Conservation (phyloP, 2,888 invertebrate genomes). For the Siphlonurus alternatus region DNA sequence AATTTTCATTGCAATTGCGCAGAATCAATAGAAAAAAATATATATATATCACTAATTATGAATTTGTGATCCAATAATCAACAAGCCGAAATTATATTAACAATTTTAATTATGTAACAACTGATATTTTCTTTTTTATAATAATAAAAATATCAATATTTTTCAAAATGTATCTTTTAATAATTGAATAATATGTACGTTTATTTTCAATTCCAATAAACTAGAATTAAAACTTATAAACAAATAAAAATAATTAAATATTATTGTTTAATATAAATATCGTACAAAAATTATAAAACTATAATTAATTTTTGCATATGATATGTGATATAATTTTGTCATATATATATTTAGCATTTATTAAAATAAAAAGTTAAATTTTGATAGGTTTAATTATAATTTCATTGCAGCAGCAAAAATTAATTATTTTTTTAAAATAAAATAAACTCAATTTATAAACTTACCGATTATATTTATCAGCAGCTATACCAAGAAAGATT, state of each 20-base stretch:
- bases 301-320: too few relatives aligned
- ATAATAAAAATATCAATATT: neutral
- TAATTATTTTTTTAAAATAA: neutral
- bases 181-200: neutral
- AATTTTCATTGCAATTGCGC: neutral
- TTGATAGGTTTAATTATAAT: too few relatives aligned
- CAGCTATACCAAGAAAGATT: constrained; percentile 64
- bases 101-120: neutral
- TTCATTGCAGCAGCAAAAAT: neutral
- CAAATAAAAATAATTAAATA: neutral
- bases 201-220: neutral
- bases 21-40: neutral
- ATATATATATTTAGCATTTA: too few relatives aligned
- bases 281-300: too few relatives aligned
- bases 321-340: too few relatives aligned
- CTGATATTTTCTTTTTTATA: neutral
- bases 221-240: neutral
- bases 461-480: constrained; percentile 44
- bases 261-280: too few relatives aligned
- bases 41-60: too few relatives aligned
- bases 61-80: too few relatives aligned
- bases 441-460: neutral
- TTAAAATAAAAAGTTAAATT: too few relatives aligned
- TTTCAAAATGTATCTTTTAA: neutral
- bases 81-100: neutral